Conservation (phyloP, 37 sponge, comb jelly and placozoan genomes). For the Chondrosia reniformis region DNA sequence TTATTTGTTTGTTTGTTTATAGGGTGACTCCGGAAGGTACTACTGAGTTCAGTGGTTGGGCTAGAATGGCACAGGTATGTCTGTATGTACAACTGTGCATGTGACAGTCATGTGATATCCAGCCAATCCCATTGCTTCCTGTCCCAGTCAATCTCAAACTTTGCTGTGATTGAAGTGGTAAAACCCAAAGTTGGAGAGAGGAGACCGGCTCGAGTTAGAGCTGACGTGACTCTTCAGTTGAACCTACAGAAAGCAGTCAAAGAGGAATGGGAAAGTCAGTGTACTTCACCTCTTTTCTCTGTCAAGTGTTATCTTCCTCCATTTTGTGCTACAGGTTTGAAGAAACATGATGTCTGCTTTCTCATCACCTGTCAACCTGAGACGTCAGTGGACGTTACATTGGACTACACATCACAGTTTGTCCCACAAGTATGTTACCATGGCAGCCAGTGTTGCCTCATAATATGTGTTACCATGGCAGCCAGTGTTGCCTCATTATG, state of each 20-base stretch:
- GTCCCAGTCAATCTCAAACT: slow-evolving; percentile 1
- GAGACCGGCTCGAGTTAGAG: slow-evolving; percentile 88
- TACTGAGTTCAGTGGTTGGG: slow-evolving; percentile 94
- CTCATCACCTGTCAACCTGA: slow-evolving; percentile 75
- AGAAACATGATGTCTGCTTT: slow-evolving; percentile 96
- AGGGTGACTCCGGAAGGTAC: slow-evolving; percentile 79
- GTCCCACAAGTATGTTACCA: slow-evolving; percentile 70
- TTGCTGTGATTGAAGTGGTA: slow-evolving; percentile 62
- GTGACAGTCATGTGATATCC: too few relatives aligned
- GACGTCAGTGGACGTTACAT: slow-evolving; percentile 45
- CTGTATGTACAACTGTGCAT: too few relatives aligned
- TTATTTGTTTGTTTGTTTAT: too few relatives aligned
- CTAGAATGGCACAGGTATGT: slow-evolving; percentile 86
- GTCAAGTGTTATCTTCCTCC: neutral
- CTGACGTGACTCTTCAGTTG: slow-evolving; percentile 81
- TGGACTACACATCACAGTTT: slow-evolving; percentile 58
- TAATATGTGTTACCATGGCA: neutral
- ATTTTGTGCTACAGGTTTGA: slow-evolving; percentile 42
- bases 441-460: neutral
- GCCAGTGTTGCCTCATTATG: neutral
- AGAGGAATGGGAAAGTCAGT: slow-evolving; percentile 82
- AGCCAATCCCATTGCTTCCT: too few relatives aligned
- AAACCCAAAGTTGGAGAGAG: slow-evolving; percentile 90
- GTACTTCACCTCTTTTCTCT: too few relatives aligned
- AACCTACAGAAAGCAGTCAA: slow-evolving; percentile 64